These are phyloP conservation scores for Progne subis DNA, from an alignment of 2,113 vertebrate genomes.

Conservation along the genomic window DNA sequence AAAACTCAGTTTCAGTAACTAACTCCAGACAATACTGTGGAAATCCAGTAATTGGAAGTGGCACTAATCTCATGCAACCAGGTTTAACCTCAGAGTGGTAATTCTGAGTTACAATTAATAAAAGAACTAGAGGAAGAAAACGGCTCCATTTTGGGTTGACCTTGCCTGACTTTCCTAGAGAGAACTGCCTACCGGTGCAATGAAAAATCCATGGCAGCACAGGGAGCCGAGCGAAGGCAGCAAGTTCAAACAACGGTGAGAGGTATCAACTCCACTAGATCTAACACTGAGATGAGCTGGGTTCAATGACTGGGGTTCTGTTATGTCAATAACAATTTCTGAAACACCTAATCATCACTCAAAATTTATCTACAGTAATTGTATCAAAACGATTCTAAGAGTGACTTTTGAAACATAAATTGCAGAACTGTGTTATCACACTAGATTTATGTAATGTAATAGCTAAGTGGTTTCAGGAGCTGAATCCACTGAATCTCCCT, in stretches of 20 bases:
- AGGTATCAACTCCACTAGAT: neutral
- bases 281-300: neutral
- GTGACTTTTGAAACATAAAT: slow-evolving; percentile 29
- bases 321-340: neutral
- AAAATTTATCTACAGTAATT: slow-evolving; percentile 20
- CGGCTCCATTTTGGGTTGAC: neutral
- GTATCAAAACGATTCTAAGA: neutral
- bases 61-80: neutral
- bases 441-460: neutral
- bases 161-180: neutral
- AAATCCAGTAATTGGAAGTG: neutral
- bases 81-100: neutral
- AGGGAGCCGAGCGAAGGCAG: neutral
- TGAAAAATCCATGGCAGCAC: neutral
- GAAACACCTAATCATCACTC: neutral
- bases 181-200: neutral
- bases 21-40: neutral
- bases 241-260: neutral
- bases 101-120: neutral
- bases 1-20: neutral
- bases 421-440: neutral
- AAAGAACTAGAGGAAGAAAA: neutral
- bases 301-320: neutral
- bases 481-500: neutral
- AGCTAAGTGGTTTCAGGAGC: slow-evolving; percentile 6